Evolutionary conservation across 2,888 invertebrate species (phyloP).

Genomic region (Gandaritis pyraliata): DNA sequence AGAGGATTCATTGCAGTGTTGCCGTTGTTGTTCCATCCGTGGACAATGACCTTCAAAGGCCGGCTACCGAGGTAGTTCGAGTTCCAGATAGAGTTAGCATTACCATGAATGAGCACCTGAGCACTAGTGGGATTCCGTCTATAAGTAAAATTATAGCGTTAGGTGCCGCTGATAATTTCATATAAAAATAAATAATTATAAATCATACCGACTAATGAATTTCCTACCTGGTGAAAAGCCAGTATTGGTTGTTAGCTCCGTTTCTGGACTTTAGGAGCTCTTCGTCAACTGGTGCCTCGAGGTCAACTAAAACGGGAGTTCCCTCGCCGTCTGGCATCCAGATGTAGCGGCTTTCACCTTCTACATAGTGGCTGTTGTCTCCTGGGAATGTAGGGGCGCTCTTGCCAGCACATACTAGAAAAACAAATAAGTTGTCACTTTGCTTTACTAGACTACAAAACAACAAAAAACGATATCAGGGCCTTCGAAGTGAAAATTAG

Average conservation of each 20-base stretch:
- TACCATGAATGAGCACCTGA: conserved; percentile 59
- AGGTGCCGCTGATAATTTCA: no score
- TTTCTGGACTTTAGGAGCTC: conserved; percentile 49
- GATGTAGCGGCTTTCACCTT: conserved; percentile 72
- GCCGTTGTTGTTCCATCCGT: conserved; percentile 68
- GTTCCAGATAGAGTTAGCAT: conserved; percentile 55
- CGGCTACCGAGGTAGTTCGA: conserved; percentile 58
- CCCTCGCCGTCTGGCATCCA: conserved; percentile 77
- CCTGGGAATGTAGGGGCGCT: conserved; percentile 62
- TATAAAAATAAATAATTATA: no score
- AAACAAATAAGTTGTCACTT: no score
- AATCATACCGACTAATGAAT: background rate
- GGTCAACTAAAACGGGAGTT: conserved; percentile 63
- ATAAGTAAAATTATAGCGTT: background rate
- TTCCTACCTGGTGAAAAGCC: conserved; percentile 63
- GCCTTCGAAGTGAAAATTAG: no score
- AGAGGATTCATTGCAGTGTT: conserved; percentile 56
- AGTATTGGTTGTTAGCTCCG: conserved; percentile 67
- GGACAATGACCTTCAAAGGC: conserved; percentile 61
- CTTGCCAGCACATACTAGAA: conserved; percentile 57
- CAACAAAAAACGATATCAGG: no score
- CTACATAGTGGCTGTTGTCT: conserved; percentile 74
- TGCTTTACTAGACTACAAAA: no score
- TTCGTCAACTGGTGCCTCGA: conserved; percentile 55
- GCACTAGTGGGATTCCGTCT: conserved; percentile 51